Conservation (phyloP, 2,888 invertebrate species). For the Mythimna albipuncta region DNA sequence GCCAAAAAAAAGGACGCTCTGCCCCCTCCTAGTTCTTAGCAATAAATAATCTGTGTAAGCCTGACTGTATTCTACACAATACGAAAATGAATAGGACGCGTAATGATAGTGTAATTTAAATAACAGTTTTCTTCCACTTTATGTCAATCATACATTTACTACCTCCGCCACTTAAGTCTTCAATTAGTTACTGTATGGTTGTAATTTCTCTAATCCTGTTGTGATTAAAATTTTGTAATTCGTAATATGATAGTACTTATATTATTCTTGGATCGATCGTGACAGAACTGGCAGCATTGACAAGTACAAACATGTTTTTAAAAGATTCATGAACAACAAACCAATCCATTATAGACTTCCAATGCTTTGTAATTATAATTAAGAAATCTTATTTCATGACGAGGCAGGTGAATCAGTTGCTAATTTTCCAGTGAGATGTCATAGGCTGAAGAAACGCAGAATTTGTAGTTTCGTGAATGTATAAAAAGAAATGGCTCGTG, state of each 20-base stretch:
- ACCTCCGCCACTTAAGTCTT: conserved; percentile 52
- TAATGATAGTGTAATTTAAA: neutral
- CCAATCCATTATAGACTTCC: conserved; percentile 32
- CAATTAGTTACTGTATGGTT: conserved; percentile 48
- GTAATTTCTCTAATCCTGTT: conserved; percentile 35
- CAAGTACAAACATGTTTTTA: conserved; percentile 61
- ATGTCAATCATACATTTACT: conserved; percentile 18
- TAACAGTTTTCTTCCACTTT: conserved; percentile 4
- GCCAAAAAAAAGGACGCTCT: too few relatives aligned
- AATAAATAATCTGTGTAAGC: too few relatives aligned
- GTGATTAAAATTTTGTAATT: conserved; percentile 35
- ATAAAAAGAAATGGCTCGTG: conserved; percentile 28
- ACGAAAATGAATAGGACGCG: neutral
- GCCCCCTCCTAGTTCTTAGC: too few relatives aligned
- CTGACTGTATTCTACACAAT: conserved; percentile 5
- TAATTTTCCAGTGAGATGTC: conserved; percentile 61
- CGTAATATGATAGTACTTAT: conserved; percentile 40
- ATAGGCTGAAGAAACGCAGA: conserved; percentile 53
- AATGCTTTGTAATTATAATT: conserved; percentile 64
- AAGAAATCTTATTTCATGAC: conserved; percentile 52
- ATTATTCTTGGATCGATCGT: conserved; percentile 22
- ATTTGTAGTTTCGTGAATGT: conserved; percentile 52
- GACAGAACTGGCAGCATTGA: conserved; percentile 62
- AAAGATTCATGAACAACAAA: conserved; percentile 46
- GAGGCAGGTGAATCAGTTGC: conserved; percentile 41